phyloP scores from a whole-genome alignment of 2,797 vertebrate genomes.

The Sphenopsis melanotis region DNA sequence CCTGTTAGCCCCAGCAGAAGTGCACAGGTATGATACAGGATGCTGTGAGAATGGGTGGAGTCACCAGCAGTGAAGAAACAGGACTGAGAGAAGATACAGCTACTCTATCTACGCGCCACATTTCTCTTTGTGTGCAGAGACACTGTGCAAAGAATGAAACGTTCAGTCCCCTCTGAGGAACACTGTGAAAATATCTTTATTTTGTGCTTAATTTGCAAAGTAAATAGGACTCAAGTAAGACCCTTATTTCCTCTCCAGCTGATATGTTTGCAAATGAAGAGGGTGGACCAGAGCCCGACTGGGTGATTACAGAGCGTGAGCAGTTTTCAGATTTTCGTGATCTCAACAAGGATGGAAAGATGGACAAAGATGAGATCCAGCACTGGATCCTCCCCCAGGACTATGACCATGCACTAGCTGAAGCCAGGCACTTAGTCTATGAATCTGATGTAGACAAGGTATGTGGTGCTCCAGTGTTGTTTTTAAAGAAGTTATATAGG shows the following conservation, averaged over 20 bases:
- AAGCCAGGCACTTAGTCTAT: slow-evolving; percentile 93
- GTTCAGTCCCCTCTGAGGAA: neutral
- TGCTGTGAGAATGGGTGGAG: neutral
- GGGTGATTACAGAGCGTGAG: slow-evolving; percentile 92
- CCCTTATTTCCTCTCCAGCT: slow-evolving; percentile 72
- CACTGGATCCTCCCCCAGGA: slow-evolving; percentile 98
- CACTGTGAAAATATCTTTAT: neutral
- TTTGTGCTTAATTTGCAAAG: neutral
- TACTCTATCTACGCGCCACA: neutral
- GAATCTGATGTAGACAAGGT: slow-evolving; percentile 96
- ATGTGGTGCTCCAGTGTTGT: neutral
- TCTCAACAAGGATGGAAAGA: slow-evolving; percentile 95
- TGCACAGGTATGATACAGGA: neutral
- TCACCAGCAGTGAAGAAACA: neutral
- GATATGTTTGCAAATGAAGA: slow-evolving; percentile 98
- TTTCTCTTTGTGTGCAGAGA: neutral
- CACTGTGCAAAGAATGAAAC: neutral
- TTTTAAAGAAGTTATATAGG: neutral
- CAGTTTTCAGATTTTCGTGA: slow-evolving; percentile 97
- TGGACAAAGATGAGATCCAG: slow-evolving; percentile 93
- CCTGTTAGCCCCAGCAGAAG: neutral
- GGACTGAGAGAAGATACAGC: neutral
- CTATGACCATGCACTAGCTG: slow-evolving; percentile 94
- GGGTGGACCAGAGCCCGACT: slow-evolving; percentile 91
- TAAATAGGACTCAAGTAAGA: neutral